phyloP scores from a whole-genome alignment of 2,888 invertebrate species.

The Unio delphinus region DNA sequence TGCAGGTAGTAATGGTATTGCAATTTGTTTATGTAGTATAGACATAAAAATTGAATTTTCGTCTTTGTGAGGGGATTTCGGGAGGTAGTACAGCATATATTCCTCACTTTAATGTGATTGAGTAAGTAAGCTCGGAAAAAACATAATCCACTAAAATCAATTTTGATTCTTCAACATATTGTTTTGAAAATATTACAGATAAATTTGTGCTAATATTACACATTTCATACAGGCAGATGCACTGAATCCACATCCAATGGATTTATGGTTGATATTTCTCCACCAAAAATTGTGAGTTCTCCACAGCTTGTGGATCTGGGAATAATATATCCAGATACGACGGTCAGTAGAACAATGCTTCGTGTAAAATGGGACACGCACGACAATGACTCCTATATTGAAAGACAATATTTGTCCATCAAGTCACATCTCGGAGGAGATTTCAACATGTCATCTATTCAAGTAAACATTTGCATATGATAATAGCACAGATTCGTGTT shows the following conservation, averaged over 20 bases:
- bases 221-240: conserved; percentile 20
- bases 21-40: too few relatives aligned
- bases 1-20: too few relatives aligned
- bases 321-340: conserved; percentile 9
- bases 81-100: too few relatives aligned
- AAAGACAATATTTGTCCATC: conserved; percentile 32
- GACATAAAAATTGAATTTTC: too few relatives aligned
- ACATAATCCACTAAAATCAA: too few relatives aligned
- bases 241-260: conserved; percentile 32
- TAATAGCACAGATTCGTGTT: too few relatives aligned
- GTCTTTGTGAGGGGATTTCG: too few relatives aligned
- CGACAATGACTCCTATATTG: conserved; percentile 28
- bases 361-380: conserved; percentile 25
- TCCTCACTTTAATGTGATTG: too few relatives aligned
- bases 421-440: conserved; percentile 32
- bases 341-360: conserved; percentile 15
- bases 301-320: conserved; percentile 20
- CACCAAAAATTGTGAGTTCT: conserved; percentile 11
- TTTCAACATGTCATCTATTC: conserved; percentile 25
- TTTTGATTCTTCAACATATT: too few relatives aligned
- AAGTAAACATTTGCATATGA: conserved; percentile 11
- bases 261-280: conserved; percentile 35
- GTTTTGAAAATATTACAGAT: not conserved
- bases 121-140: too few relatives aligned
- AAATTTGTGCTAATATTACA: not conserved